These are phyloP conservation scores for Condylura cristata DNA, from an alignment of 2,113 vertebrate species.

Conservation along the genomic window DNA sequence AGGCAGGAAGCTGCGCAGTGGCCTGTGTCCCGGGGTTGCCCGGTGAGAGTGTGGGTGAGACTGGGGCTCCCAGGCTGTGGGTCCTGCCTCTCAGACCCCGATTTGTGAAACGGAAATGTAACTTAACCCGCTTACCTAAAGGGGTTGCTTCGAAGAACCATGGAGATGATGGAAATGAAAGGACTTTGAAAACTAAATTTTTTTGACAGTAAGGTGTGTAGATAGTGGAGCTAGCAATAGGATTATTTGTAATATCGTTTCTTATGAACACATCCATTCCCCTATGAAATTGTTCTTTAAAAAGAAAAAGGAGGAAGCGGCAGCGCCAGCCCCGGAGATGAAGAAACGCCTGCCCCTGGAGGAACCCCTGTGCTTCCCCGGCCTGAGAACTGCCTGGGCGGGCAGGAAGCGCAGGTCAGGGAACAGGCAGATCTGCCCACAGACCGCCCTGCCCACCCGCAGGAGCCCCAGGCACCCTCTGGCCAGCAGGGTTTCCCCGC, in stretches of 20 bases:
- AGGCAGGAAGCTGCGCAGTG: background rate
- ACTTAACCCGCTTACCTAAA: background rate
- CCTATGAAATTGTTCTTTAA: background rate
- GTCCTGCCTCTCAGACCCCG: background rate
- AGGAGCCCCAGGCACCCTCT: slow-evolving; percentile 6
- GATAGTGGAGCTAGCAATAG: background rate
- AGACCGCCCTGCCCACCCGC: background rate
- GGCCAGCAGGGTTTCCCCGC: slow-evolving; percentile 38
- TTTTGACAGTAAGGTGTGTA: background rate
- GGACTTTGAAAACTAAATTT: background rate
- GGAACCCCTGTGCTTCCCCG: background rate
- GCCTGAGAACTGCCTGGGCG: background rate
- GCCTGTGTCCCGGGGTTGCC: too few species aligned
- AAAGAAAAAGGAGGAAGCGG: background rate
- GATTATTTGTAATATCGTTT: slow-evolving; percentile 25
- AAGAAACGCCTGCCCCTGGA: background rate
- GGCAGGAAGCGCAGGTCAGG: background rate
- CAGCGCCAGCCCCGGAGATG: background rate
- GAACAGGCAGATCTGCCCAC: slow-evolving; percentile 21
- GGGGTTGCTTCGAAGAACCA: background rate
- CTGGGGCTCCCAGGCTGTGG: background rate
- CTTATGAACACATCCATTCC: background rate
- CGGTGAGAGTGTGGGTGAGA: accelerated
- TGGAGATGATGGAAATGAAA: background rate
- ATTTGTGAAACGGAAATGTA: background rate